phyloP scores from a whole-genome alignment of 1,140 invertebrate genomes.

The Ceratoteleas bidentatus region DNA sequence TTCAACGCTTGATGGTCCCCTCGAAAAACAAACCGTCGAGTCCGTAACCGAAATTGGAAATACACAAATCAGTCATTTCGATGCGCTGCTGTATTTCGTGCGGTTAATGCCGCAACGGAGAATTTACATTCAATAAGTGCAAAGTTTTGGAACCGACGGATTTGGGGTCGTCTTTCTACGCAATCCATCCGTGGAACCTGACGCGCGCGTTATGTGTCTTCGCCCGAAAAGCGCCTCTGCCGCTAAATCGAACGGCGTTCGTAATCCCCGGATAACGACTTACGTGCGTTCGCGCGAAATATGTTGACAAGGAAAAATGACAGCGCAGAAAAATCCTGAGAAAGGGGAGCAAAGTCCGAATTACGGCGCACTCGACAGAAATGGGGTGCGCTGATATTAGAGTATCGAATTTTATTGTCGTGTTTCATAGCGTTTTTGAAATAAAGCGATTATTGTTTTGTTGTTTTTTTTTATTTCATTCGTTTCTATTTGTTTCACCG shows the following conservation, averaged over 20 bases:
- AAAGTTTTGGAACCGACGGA: slow-evolving; percentile 50
- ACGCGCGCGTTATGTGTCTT: slow-evolving; percentile 25
- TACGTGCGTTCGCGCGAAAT: slow-evolving; percentile 26
- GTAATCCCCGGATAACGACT: slow-evolving; percentile 30
- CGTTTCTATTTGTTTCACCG: too few relatives aligned
- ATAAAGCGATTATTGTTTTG: too few relatives aligned
- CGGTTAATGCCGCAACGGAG: slow-evolving; percentile 24
- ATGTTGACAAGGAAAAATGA: slow-evolving; percentile 39
- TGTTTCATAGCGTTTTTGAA: too few relatives aligned
- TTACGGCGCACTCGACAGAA: slow-evolving; percentile 33
- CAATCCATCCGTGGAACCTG: background rate
- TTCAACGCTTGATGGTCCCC: background rate
- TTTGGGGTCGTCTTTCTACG: slow-evolving; percentile 59
- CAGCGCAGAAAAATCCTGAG: slow-evolving; percentile 33
- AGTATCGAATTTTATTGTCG: too few relatives aligned
- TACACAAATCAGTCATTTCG: slow-evolving; percentile 28
- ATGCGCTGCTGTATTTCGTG: slow-evolving; percentile 13
- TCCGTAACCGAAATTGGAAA: slow-evolving; percentile 17
- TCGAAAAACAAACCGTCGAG: slow-evolving; percentile 1
- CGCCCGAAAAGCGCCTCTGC: slow-evolving; percentile 32
- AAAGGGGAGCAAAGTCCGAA: slow-evolving; percentile 31
- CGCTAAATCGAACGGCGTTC: slow-evolving; percentile 11
- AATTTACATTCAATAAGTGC: slow-evolving; percentile 61
- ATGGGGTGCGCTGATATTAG: too few relatives aligned
- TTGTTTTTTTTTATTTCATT: too few relatives aligned